Evolutionary conservation across 2,888 invertebrate species (phyloP), one percentile per base, ranked within the genome.

Genomic region (Drosophila heteroneura): DNA sequence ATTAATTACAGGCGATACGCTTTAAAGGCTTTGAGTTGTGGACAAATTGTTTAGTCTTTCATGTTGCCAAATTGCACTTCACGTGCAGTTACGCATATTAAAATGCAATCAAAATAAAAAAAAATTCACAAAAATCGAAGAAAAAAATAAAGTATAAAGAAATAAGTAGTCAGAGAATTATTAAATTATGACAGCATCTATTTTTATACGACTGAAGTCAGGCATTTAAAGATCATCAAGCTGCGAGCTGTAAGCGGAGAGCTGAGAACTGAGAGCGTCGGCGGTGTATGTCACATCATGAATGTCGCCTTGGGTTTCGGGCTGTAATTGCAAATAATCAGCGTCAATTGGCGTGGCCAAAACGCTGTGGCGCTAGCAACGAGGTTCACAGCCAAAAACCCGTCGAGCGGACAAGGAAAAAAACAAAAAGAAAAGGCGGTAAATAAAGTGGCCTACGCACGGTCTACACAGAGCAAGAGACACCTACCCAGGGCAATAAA

Each of bases 301-400:
- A 89, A 58, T 74, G 66, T 77, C 65, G 85, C 85, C 80, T 88
- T 90, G 72, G 83, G 66, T 77, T 74, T 77, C 83, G 52, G 70
- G 59, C 74, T 71, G 70, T 90, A 88, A 87, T 90, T 87, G 84
- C 84, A 82, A 76, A 83, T 90, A 87, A 87, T 87, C 80, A 89
- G 76, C 84, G 76, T 72, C 87, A 90, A 89, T 84, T 84, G 82
- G 72, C 59, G 82, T 82, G 79, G 88, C 85, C 90, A 79, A 84
- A 81, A 85, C 33, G 35, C 59, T 52, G 26, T 58, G 57, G 22
- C 44, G 54, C 57, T 52, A 44, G 52, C 68, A 37, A 37, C 58
- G 79, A 68, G 71, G 64, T 67, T 68, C 67, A 35, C 41, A 69
- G 58, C 52, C 69, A 47, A 57, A 51, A 73, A 51, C 37, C 65